Evolutionary conservation across 1,140 invertebrate genomes (phyloP), one percentile per base, ranked within the genome.

Genomic region (Aethina tumida): DNA sequence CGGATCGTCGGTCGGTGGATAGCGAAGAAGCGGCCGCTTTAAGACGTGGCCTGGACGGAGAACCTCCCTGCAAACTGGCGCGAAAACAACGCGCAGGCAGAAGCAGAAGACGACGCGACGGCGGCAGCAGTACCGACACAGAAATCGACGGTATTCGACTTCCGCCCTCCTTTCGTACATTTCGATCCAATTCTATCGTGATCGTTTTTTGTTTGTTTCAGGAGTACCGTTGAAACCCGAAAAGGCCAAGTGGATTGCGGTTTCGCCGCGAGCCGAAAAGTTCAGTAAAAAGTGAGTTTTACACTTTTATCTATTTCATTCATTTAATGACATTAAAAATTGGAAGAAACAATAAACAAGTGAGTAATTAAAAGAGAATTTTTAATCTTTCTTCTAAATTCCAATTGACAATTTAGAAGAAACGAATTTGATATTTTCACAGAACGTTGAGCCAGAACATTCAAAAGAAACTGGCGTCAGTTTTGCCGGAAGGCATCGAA

Each of bases 51-150:
- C 58, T 66, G 12, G 60, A 61, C 9, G 61, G 58, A 35, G 52
- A 51, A 1, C 58, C 64, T 10, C 68, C 70, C 5, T 70, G 69
- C 34, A 73, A 73, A 53, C 58, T 69, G 40, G 59, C 67, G 0
- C 39, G 55, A 17, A 59, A 59, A 33, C 53, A 58, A 35, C 21
- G 47, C 2, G n/a, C n/a, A n/a, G n/a, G n/a, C n/a, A n/a, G n/a
- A n/a, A 43, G 41, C 9, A 40, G 39, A 28, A 41, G 48, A 25
- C 35, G 41, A 8, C 44, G 42, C 24, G 53, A 50, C 39, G 50
- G 48, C n/a, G 56, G 43, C 26, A 60, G 51, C 35, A 59, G 53
- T 30, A 54, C 47, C 16, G 59, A 56, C 45, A 46, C 52, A 2
- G 56, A 58, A 46, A 47, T 56, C 10, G 56, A 58, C 40, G 56